Percentiles rank a stretch among this genome's conserved stretches.
Conservation (phyloP, 2,888 invertebrate genomes). For the Lasiommata megera region DNA sequence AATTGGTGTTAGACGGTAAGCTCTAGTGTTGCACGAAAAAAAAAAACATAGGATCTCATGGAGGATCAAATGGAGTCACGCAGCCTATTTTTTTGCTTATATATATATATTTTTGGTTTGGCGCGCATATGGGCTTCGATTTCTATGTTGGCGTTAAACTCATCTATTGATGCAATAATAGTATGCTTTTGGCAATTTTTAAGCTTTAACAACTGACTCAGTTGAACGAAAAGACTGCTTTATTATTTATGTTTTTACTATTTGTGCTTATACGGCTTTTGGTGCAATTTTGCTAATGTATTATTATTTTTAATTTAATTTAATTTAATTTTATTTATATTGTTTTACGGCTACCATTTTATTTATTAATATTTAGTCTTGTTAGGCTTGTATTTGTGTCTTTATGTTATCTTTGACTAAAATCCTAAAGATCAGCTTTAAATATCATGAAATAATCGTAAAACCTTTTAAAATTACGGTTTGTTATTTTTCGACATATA, state of each 20-base stretch:
- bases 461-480: too few species aligned
- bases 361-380: not conserved
- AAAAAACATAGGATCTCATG: too few species aligned
- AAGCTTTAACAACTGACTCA: slow-evolving; percentile 18
- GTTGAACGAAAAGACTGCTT: slow-evolving; percentile 29
- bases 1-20: not conserved
- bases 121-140: not conserved
- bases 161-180: slow-evolving; percentile 25
- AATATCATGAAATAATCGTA: not conserved
- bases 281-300: slow-evolving; percentile 25
- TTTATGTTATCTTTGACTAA: not conserved
- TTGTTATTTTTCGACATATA: too few species aligned
- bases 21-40: too few species aligned
- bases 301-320: slow-evolving; percentile 8
- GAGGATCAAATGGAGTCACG: not conserved
- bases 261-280: slow-evolving; percentile 20
- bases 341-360: not conserved
- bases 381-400: not conserved
- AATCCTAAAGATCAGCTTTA: not conserved
- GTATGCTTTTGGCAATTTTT: slow-evolving; percentile 20
- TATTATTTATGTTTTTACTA: slow-evolving; percentile 18
- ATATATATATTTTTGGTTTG: not conserved
- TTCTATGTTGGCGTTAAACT: slow-evolving; percentile 10
- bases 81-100: not conserved
- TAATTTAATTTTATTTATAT: too few species aligned